Base-by-base conservation (phyloP, 37 sponge, comb jelly and placozoan species). In the Spongilla lacustris region DNA sequence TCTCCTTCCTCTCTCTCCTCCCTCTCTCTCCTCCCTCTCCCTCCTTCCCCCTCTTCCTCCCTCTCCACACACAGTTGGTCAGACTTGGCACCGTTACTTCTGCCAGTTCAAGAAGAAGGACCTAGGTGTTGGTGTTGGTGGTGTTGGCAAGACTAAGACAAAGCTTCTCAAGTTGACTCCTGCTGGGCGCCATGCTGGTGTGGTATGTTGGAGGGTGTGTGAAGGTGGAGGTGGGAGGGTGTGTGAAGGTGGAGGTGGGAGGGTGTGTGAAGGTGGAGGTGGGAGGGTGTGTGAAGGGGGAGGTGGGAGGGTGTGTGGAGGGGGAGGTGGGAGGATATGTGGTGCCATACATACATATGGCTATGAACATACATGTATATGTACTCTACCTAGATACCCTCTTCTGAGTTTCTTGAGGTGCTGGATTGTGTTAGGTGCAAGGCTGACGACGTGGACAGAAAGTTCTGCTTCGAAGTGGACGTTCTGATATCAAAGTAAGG, bases 401-500 rank as follows among this genome's bases (percentile, higher is more conserved):
- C 66, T 50, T 30, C 30, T 0, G 95, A 91, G 35, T 94, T 88
- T 35, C 46, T 88, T 66, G 89, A 91, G 36, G 88, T 92, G 74
- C 87, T 86, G 34, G 80, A 88, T 32, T 96, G 96, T 74, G 72
- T 91, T 49, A 83, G 96, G 19, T 83, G 82, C 30, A 90, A 71
- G 41, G 48, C 87, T 9, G 98, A 95, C 11, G 98, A 98, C 0
- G 46, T 87, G 26, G 95, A 95, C 17, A 83, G 98, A 84, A 89
- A 92, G 71, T 98, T 95, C 78, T 95, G 95, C 77, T 93, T 98
- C 84, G 98, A 98, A 50, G 81, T 98, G 27, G 84, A 92, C 24
- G 49, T 91, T 0, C 21, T 50, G 19, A 69, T 67, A 2, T 0
- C 72, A 50, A 36, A 70, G 85, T 85, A 24, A 66, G 77, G 14